Percentiles rank a stretch among this genome's conserved stretches.
Conservation (phyloP, 2,797 vertebrate species). For the Eospalax fontanierii region DNA sequence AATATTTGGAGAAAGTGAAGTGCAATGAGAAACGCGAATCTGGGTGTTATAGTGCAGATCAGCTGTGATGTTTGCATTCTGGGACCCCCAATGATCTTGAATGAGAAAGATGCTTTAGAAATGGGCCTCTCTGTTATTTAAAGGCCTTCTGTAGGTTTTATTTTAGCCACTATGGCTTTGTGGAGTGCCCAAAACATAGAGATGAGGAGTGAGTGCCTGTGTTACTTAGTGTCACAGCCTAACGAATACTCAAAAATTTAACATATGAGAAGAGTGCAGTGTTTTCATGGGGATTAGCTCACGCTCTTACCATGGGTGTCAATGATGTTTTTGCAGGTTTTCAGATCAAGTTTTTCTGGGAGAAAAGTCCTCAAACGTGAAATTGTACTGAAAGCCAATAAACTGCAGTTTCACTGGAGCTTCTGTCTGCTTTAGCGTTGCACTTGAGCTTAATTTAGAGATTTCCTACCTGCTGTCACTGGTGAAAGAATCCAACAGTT, state of each 20-base stretch:
- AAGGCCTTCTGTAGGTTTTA: background rate
- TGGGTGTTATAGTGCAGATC: background rate
- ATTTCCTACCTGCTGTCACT: background rate
- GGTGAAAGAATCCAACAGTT: background rate
- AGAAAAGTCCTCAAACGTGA: background rate
- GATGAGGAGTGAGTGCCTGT: background rate
- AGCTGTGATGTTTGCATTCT: background rate
- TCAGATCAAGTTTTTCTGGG: background rate
- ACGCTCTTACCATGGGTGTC: background rate
- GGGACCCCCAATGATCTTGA: background rate
- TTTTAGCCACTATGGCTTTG: background rate
- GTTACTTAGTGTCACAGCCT: background rate
- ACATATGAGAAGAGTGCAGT: rapidly evolving
- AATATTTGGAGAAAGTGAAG: background rate
- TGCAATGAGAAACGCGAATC: background rate
- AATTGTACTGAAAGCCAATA: background rate
- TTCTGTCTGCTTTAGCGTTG: background rate
- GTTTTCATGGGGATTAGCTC: background rate
- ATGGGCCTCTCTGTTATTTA: background rate
- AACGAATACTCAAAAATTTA: background rate
- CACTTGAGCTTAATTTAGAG: background rate
- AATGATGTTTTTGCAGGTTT: background rate
- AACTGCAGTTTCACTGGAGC: too few species aligned
- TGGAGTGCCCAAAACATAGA: background rate
- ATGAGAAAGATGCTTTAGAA: background rate